These are phyloP conservation scores for Lasioglossum albipes DNA, from an alignment of 1,140 invertebrate genomes.

Conservation along the genomic window DNA sequence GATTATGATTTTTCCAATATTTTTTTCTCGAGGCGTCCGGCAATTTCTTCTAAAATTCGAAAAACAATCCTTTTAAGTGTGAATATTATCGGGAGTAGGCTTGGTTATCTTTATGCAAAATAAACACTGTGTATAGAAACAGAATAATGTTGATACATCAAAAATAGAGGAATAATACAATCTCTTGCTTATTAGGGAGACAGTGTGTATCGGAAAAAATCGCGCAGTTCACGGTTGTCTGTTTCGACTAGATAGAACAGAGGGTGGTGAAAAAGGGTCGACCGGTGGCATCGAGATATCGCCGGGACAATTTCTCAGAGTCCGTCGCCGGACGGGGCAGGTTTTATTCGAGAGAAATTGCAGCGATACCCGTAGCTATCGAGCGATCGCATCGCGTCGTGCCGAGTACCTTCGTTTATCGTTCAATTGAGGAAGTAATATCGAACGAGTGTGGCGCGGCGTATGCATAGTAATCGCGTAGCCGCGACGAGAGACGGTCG, in stretches of 20 bases:
- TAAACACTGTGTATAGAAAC: too few species aligned
- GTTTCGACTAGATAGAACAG: not conserved
- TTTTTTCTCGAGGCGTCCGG: too few species aligned
- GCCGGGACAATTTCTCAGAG: not conserved
- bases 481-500: not conserved
- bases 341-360: conserved; percentile 24
- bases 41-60: too few species aligned
- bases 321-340: not conserved
- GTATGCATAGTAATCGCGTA: not conserved
- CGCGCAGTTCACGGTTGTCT: not conserved
- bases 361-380: conserved; percentile 15
- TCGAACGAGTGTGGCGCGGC: conserved; percentile 2
- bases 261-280: not conserved
- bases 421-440: conserved; percentile 24
- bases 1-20: too few species aligned
- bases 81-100: too few species aligned
- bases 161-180: too few species aligned
- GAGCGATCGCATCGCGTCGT: conserved; percentile 13
- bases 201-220: not conserved
- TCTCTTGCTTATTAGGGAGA: too few species aligned
- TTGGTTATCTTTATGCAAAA: too few species aligned
- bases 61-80: too few species aligned
- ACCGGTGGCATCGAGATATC: not conserved
- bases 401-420: conserved; percentile 22
- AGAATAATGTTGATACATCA: too few species aligned